Base-by-base conservation (phyloP, 2,113 vertebrate species). In the Aramus guarauna region DNA sequence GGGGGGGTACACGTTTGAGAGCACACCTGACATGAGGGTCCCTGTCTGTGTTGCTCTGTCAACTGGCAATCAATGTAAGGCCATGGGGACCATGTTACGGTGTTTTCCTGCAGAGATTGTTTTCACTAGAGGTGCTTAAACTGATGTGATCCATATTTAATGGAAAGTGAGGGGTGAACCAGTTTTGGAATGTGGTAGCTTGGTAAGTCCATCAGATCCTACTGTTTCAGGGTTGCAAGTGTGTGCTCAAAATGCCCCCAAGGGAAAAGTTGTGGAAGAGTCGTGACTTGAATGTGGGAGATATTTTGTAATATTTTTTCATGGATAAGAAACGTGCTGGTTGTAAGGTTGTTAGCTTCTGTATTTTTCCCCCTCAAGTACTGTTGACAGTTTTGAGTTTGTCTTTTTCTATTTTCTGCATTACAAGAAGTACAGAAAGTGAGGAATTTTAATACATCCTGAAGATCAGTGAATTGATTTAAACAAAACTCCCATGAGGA, bases 51-150 rank as follows among this genome's bases (percentile, higher is more conserved):
- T 20, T 67, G 20, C 2, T 74, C 15, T 56, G 9, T 80, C 47
- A 76, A 22, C 11, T 22, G 21, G 24, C 4, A 74, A 30, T 5
- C 4, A 50, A 8, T 23, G 3, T 9, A 75, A 66, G 45, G 15
- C 22, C 60, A 62, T 27, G 29, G 14, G 32, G 36, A 26, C 11
- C 32, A 23, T 6, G 1, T 34, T 36, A 27, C 2, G 0, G 0
- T 37, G 24, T 36, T 66, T 58, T 26, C 23, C 47, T 72, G 15
- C 12, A 45, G 12, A 74, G 15, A 23, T 29, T 79, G 13, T 62
- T 82, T 67, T 94, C 32, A 36, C 4, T 23, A 45, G 14, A 56
- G 9, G 6, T 62, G 5, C 1, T 67, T 4, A 72, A 62, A 24
- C 5, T 66, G 34, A 56, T 0, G 1, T 50, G 32, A 45, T 22